Percentiles rank a stretch among this genome's conserved stretches.
These are phyloP conservation scores for Drosophila melanosoma DNA, from an alignment of 2,888 invertebrate species.

Conservation along the genomic window DNA sequence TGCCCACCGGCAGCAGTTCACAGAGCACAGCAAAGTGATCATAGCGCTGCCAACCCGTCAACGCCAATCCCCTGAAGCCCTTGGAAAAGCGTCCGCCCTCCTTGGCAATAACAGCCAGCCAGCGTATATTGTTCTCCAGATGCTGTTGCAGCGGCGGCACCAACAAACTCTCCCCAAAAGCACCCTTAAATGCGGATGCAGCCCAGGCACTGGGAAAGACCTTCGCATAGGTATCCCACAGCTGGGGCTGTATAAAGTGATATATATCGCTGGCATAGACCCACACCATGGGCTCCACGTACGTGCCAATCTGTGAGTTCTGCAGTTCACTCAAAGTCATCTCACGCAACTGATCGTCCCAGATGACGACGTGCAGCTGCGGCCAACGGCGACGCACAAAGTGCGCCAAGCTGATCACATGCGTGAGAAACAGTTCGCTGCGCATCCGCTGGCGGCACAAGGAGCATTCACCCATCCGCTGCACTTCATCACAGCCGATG, in stretches of 20 bases:
- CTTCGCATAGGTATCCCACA: slow-evolving; percentile 89
- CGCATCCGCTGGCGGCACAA: slow-evolving; percentile 86
- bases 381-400: slow-evolving; percentile 87
- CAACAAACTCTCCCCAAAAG: slow-evolving; percentile 89
- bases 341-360: slow-evolving; percentile 93
- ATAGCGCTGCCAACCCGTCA: slow-evolving; percentile 86
- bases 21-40: slow-evolving; percentile 90
- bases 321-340: slow-evolving; percentile 87
- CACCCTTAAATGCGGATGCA: slow-evolving; percentile 91
- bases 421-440: slow-evolving; percentile 87
- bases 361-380: slow-evolving; percentile 88
- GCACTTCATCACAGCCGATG: slow-evolving; percentile 91
- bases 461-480: slow-evolving; percentile 89
- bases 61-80: slow-evolving; percentile 83
- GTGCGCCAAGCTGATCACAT: slow-evolving; percentile 87
- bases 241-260: slow-evolving; percentile 86
- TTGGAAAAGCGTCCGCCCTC: slow-evolving; percentile 86
- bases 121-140: slow-evolving; percentile 89
- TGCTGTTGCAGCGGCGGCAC: slow-evolving; percentile 89
- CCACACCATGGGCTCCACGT: slow-evolving; percentile 93
- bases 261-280: slow-evolving; percentile 91
- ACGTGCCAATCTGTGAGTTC: slow-evolving; percentile 87
- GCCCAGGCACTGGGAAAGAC: slow-evolving; percentile 90
- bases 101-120: slow-evolving; percentile 89
- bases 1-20: slow-evolving; percentile 88